Base-by-base conservation (phyloP, 2,113 vertebrate genomes). In the Vidua chalybeata region DNA sequence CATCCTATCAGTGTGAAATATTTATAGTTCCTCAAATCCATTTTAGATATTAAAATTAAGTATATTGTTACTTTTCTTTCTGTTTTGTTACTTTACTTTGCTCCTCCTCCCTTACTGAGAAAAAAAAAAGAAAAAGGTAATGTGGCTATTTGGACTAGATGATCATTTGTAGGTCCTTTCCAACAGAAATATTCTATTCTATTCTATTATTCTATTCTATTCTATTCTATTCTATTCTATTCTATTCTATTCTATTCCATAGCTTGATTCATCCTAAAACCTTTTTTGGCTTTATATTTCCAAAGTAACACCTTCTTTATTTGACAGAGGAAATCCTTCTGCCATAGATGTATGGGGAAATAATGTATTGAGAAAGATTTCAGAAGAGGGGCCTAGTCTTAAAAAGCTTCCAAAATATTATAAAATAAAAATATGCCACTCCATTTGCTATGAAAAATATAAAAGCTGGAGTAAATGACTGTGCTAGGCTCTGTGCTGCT, bases 11-110 rank as follows among this genome's bases (percentile, higher is more conserved):
- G 17, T n/a, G 24, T 76, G 48, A 91, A 75, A 54, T 77, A 91
- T 94, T 97, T 96, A 77, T 75, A 93, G 37, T 66, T 89, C 58
- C 68, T 92, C 59, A 46, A 91, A 78, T 90, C 9, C 13, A 66
- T 89, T 92, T 73, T 51, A 95, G 19, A 24, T 33, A 76, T 67
- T 56, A 87, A 33, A 83, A 63, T 92, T 80, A 95, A 80, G 74
- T 76, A 75, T 30, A 13, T 31, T 87, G 7, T 93, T 39, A 52
- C 13, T 20, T 58, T 72, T 64, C 13, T 55, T 80, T 45, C 43
- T 31, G 5, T 37, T 87, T 75, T 54, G 8, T 41, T 62, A 43
- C n/a, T 68, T 75, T 52, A 78, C 23, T 82, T 94, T 93, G 33
- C 6, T 77, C 9, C 12, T 85, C 15, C 22, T 75, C 37, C 19